Evolutionary conservation across 2,113 vertebrate species (phyloP).

Genomic region (Xyliphius kryptos): DNA sequence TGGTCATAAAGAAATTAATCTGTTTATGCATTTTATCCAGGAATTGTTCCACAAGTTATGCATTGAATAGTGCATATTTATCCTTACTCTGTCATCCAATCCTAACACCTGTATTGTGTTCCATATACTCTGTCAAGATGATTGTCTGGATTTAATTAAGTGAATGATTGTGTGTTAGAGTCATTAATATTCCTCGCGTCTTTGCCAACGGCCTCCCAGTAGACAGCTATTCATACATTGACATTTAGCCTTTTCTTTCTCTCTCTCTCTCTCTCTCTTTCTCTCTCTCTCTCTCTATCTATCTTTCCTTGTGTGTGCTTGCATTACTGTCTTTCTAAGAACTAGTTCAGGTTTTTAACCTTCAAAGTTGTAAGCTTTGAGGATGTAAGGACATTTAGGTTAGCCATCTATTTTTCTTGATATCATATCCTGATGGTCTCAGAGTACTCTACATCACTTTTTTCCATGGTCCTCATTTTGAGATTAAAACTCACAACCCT

Average conservation of each 20-base stretch:
- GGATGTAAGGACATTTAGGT: no score
- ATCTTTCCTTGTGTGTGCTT: no score
- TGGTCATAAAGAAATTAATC: slow-evolving; percentile 7
- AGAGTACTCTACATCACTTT: no score
- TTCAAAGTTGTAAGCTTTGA: no score
- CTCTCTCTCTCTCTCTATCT: no score
- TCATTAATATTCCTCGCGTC: slow-evolving; percentile 40
- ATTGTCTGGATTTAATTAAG: slow-evolving; percentile 41
- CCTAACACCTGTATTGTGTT: slow-evolving; percentile 37
- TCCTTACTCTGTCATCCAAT: slow-evolving; percentile 30
- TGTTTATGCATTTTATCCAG: slow-evolving; percentile 27
- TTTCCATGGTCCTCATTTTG: no score
- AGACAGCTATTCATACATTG: slow-evolving; percentile 21
- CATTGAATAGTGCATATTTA: slow-evolving; percentile 21
- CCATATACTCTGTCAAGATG: slow-evolving; percentile 23
- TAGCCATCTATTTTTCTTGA: no score
- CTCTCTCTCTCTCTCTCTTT: no score
- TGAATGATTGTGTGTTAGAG: slow-evolving; percentile 28
- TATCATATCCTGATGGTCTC: no score
- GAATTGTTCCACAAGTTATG: slow-evolving; percentile 7
- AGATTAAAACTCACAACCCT: no score
- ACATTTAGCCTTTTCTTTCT: slow-evolving; percentile 9
- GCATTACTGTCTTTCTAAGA: no score
- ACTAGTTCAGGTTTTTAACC: no score
- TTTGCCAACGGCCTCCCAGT: slow-evolving; percentile 1